Evolutionary conservation across 2,797 vertebrate genomes (phyloP).

Genomic region (Lithobates pipiens): DNA sequence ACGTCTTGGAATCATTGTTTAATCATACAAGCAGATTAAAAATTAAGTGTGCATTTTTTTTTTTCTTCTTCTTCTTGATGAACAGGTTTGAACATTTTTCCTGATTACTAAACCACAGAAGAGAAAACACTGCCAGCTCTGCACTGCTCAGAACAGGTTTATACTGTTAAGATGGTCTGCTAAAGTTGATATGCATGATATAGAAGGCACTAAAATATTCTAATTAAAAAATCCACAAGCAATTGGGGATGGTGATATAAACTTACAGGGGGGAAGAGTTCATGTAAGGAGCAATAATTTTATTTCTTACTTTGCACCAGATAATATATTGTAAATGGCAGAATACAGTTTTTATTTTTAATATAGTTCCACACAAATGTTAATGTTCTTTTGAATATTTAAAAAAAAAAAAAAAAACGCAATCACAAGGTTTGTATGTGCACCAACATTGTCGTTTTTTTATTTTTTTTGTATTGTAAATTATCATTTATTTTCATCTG

Average conservation of each 20-base stretch:
- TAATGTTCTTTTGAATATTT: conserved; percentile 76
- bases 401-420: conserved; percentile 70
- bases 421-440: conserved; percentile 88
- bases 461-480: conserved; percentile 97
- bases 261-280: conserved; percentile 76
- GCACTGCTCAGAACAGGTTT: conserved; percentile 67
- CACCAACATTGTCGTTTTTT: conserved; percentile 92
- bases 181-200: conserved; percentile 71
- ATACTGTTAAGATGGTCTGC: conserved; percentile 65
- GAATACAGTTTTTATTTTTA: conserved; percentile 84
- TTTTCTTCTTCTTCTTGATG: conserved; percentile 33
- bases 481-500: conserved; percentile 86
- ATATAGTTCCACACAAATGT: conserved; percentile 76
- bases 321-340: conserved; percentile 80
- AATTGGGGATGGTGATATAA: conserved; percentile 67
- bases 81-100: conserved; percentile 58
- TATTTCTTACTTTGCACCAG: conserved; percentile 80
- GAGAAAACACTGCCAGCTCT: conserved; percentile 68
- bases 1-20: conserved; percentile 65
- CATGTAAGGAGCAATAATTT: conserved; percentile 91
- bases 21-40: conserved; percentile 62
- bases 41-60: conserved; percentile 44
- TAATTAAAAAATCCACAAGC: conserved; percentile 64
- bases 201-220: conserved; percentile 67
- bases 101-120: conserved; percentile 65